Evolutionary conservation across 2,888 invertebrate genomes (phyloP), one percentile per base, ranked within the genome.

Genomic region (Aspidiotus rigidus): DNA sequence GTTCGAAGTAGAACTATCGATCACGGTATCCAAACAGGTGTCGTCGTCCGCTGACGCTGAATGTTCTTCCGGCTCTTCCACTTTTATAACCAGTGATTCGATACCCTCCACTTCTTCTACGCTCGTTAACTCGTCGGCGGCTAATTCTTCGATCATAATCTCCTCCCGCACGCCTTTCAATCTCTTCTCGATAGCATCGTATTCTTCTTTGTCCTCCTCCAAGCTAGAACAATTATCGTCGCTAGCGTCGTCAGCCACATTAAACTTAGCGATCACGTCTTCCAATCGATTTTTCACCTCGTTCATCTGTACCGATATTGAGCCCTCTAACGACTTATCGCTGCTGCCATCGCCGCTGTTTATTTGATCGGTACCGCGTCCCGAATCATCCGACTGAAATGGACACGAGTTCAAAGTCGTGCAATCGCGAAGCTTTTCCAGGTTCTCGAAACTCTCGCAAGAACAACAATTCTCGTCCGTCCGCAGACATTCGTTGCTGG

Each of bases 221-320:
- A 62, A 55, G 42, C 62, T 62, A 62, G 62, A 62, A 16, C 69
- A 69, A n/a, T 62, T 57, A 56, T 69, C 62, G 62, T 62, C 62
- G 57, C 62, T 57, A 11, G 39, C 7, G 28, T 59, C 59, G n/a
- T 59, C 66, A 59, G 57, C 57, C n/a, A n/a, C 66, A 3, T 41
- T 56, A 49, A 66, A 66, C 41, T 69, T 69, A 2, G 69, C 69
- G 57, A 69, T 69, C 3, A 74, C 74, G 39, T 74, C 73, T 70
- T 74, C 74, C 42, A 74, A 69, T 10, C 73, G 70, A 66, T 64
- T 73, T 69, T 74, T 74, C 41, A 74, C 70, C 62, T 74, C 74
- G 66, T 73, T 72, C 73, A 74, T 74, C 57, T 74, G 72, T 42
- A 62, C 69, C 69, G 69, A 62, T 28, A 69, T 62, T 7, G 62